A percentile compares a stretch with the other conserved stretches of the same genome.
Evolutionary conservation across 2,113 vertebrate species (phyloP).

Genomic region (Poecile atricapillus): DNA sequence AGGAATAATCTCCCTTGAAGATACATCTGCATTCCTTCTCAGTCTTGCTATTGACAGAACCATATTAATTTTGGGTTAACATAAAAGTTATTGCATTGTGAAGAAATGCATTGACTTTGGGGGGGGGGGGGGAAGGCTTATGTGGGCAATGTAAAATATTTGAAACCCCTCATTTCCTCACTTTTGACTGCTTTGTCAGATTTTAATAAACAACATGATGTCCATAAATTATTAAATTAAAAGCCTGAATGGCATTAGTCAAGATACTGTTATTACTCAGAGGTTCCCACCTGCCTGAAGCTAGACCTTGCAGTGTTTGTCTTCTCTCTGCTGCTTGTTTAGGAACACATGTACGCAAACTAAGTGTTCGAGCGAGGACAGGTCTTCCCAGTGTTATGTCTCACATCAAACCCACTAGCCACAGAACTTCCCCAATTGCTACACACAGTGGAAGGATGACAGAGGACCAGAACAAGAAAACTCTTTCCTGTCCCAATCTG

Average conservation of each 20-base stretch:
- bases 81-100: neutral
- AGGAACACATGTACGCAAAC: neutral
- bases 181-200: neutral
- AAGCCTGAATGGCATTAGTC: neutral
- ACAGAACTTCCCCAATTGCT: neutral
- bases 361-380: neutral
- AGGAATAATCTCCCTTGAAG: neutral
- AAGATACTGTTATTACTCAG: neutral
- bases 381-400: neutral
- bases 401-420: neutral
- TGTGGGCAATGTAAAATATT: neutral
- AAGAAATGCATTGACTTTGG: neutral
- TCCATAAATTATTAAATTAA: neutral
- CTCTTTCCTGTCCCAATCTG: neutral
- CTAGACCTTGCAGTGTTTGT: neutral
- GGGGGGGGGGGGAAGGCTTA: neutral
- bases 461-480: neutral
- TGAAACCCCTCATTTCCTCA: neutral
- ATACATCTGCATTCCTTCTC: neutral
- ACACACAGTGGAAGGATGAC: neutral
- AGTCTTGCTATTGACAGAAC: neutral
- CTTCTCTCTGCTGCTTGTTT: neutral
- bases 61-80: neutral
- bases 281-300: neutral
- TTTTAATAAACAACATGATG: neutral